Evolutionary conservation across 2,113 vertebrate genomes (phyloP), one percentile per base, ranked within the genome.

Genomic region (Neodon shergylaensis): DNA sequence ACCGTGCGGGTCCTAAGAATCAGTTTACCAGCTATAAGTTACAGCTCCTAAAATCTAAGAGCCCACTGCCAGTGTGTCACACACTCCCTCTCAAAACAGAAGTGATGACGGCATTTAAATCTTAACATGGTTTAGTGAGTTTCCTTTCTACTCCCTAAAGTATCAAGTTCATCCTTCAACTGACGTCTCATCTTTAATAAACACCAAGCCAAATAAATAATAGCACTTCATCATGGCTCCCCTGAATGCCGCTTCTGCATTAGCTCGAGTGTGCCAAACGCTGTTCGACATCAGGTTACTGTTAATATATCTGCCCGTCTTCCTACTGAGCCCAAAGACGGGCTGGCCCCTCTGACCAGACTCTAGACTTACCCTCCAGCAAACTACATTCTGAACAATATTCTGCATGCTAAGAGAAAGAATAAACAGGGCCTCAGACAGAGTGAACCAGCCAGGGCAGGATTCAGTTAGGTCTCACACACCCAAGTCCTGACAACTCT

Each of bases 361-460:
- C 74, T 94, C 58, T 47, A 78, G 73, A 61, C 76, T 85, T 92
- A 54, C 52, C 28, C 85, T 65, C 58, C 49, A 92, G 82, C 39
- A 87, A 89, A 72, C 11, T 10, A 42, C 24, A 26, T 14, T 77
- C 61, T 28, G 26, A 93, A 76, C 1, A 49, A 49, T 31, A 90
- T 39, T 92, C 19, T 49, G 39, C 24, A 65, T 10, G 73, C 26
- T 42, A 7, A 72, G n/a, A 74, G 89, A 94, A 58, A 73, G 42
- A 73, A 74, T 77, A 95, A 90, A 61, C 44, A 8, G 21, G 36
- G 42, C 13, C 76, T 39, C 92, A 73, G 49, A 84, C 92, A 73
- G 49, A 84, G 72, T 24, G 21, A 78, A 49, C 7, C 39, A 65
- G 49, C 3, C 44, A 12, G 2, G 9, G 61, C 0, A 70, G 77